Base-by-base conservation (phyloP, 2,888 invertebrate species). In the Melipona bicolor region DNA sequence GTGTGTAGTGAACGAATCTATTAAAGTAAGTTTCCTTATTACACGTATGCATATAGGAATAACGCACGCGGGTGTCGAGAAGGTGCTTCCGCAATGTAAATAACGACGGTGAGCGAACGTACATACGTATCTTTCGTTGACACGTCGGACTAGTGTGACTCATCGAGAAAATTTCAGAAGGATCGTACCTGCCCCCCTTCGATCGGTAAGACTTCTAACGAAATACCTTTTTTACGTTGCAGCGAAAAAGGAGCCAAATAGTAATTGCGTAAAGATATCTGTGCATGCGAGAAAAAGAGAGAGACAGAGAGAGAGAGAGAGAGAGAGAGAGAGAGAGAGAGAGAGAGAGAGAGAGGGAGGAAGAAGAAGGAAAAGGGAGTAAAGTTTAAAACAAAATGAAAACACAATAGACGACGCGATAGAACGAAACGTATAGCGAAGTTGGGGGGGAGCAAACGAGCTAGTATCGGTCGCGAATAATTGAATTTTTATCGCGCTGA, bases 1-100 rank as follows among this genome's bases (percentile, higher is more conserved):
- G 92, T 91, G 92, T 27, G 17, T 19, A 17, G 61, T 61, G 61
- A 32, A 61, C 61, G 27, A 61, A 15, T 59, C n/a, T 15, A 43
- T 43, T 43, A 43, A 43, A 36, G 54, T 19, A 36, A 70, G 19
- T 36, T 56, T 36, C 32, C 21, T 36, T n/a, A 43, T 56, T 59
- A 43, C 43, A 43, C 5, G 15, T 24, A n/a, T n/a, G 9, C 5
- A 5, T n/a, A 59, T 59, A n/a, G 27, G 5, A 15, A 49, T 49
- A 11, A n/a, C 43, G 43, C 62, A 69, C 67, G 52, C 67, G 70
- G 62, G 61, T 54, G 76, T 50, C 13, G 17, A 56, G 61, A 72
- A 50, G 15, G n/a, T 68, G 75, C 17, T 68, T 54, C 21, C 19
- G 43, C 4, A 13, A n/a, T 27, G 74, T 59, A 43, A 59, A 27